A percentile compares a stretch with the other conserved stretches of the same genome.
Evolutionary conservation across 2,888 invertebrate species (phyloP).

Genomic region (Ochropleura plecta): DNA sequence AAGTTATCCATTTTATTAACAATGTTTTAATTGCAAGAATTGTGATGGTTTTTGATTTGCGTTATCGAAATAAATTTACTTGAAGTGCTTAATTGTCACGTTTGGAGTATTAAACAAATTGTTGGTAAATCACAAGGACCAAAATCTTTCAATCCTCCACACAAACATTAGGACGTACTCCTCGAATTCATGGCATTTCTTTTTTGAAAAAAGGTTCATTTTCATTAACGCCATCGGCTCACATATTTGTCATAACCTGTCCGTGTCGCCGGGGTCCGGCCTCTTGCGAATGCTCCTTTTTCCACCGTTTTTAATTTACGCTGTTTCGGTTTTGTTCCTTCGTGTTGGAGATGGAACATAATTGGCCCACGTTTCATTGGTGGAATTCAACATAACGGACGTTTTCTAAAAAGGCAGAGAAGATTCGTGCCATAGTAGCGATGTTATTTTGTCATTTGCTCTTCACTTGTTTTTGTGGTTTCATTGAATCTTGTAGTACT

Average conservation of each 20-base stretch:
- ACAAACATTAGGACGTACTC: slow-evolving; percentile 73
- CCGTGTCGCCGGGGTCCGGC: slow-evolving; percentile 72
- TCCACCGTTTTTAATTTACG: slow-evolving; percentile 88
- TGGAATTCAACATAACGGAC: slow-evolving; percentile 72
- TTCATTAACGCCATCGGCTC: slow-evolving; percentile 89
- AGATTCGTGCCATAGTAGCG: slow-evolving; percentile 28
- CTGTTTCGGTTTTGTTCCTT: slow-evolving; percentile 86
- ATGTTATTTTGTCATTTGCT: slow-evolving; percentile 45
- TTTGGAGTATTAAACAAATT: background rate
- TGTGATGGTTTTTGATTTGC: too few relatives aligned
- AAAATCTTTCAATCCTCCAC: slow-evolving; percentile 68
- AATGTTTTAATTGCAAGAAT: background rate
- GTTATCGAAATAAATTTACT: background rate
- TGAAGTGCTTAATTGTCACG: background rate
- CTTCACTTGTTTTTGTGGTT: slow-evolving; percentile 26
- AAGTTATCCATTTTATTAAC: background rate
- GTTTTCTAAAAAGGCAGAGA: slow-evolving; percentile 47
- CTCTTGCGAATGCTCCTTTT: slow-evolving; percentile 83
- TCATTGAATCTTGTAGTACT: slow-evolving; percentile 28
- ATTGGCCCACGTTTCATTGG: slow-evolving; percentile 74
- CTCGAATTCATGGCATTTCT: slow-evolving; percentile 76
- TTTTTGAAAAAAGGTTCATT: slow-evolving; percentile 85
- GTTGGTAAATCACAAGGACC: slow-evolving; percentile 39
- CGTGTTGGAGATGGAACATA: slow-evolving; percentile 73
- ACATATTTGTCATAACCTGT: slow-evolving; percentile 90